Percentiles rank a stretch among this genome's conserved stretches.
These are phyloP conservation scores for Panulirus ornatus DNA, from an alignment of 1,140 invertebrate genomes.

Conservation along the genomic window DNA sequence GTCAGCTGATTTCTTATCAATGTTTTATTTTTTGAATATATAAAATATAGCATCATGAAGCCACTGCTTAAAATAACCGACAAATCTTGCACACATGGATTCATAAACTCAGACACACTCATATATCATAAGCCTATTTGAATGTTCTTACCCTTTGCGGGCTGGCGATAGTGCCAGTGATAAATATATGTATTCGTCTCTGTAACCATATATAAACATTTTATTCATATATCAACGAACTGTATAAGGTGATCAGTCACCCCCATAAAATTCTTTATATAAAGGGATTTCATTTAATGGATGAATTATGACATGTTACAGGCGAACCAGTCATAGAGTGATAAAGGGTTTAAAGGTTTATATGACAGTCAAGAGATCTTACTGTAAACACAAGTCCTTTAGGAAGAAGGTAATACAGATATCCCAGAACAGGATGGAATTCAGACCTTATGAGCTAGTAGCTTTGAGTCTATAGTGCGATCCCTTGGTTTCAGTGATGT, in stretches of 20 bases:
- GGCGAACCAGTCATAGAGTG: neutral
- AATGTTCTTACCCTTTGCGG: slow-evolving; percentile 12
- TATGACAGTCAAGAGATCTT: neutral
- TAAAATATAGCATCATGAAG: slow-evolving; percentile 55
- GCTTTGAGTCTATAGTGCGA: neutral
- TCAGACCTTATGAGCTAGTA: too few relatives aligned
- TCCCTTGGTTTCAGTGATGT: neutral
- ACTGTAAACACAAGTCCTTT: neutral
- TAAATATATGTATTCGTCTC: slow-evolving; percentile 51
- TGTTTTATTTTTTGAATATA: slow-evolving; percentile 30
- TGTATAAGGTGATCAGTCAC: slow-evolving; percentile 20
- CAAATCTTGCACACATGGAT: slow-evolving; percentile 8
- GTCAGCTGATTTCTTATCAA: slow-evolving; percentile 11
- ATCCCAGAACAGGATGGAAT: neutral
- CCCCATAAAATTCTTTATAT: slow-evolving; percentile 9
- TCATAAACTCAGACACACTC: slow-evolving; percentile 19
- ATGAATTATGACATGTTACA: neutral
- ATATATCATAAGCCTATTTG: slow-evolving; percentile 30
- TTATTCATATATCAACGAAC: slow-evolving; percentile 56
- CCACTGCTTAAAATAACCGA: slow-evolving; percentile 53
- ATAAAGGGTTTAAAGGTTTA: neutral
- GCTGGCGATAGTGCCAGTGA: slow-evolving; percentile 4
- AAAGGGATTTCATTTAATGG: slow-evolving; percentile 24
- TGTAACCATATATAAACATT: slow-evolving; percentile 45
- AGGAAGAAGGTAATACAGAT: neutral